Conservation (phyloP, 1,140 invertebrate genomes). For the Gerris buenoi region DNA sequence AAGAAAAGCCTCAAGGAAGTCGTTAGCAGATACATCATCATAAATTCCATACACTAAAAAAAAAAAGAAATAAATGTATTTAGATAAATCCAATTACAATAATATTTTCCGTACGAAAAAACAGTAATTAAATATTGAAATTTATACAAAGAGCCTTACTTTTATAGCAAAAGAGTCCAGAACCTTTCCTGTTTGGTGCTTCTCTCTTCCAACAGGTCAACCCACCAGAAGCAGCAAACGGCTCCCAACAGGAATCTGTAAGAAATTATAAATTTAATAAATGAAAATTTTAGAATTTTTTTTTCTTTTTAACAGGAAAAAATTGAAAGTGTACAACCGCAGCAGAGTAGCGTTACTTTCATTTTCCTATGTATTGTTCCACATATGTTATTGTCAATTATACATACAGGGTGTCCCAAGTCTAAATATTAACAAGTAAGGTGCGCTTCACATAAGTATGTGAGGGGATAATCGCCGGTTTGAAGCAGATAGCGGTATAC, state of each 20-base stretch:
- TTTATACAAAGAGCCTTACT: conserved; percentile 26
- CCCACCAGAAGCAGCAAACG: conserved; percentile 61
- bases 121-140: neutral
- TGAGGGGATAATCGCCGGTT: too few species aligned
- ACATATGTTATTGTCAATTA: neutral
- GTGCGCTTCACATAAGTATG: too few species aligned
- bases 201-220: conserved; percentile 65
- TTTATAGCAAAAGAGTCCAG: conserved; percentile 64
- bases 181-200: conserved; percentile 36
- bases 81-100: neutral
- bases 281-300: too few species aligned
- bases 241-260: conserved; percentile 39
- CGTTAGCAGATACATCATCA: conserved; percentile 54
- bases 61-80: neutral
- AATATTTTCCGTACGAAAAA: neutral
- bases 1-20: conserved; percentile 67
- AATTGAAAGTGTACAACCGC: neutral
- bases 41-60: conserved; percentile 59
- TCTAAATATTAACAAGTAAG: too few species aligned
- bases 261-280: too few species aligned
- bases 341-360: neutral
- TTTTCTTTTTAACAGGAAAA: neutral
- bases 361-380: neutral
- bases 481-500: neutral
- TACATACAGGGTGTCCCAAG: neutral